These are phyloP conservation scores for Apogon hyalosoma DNA, from an alignment of 2,797 vertebrate species.

Conservation along the genomic window DNA sequence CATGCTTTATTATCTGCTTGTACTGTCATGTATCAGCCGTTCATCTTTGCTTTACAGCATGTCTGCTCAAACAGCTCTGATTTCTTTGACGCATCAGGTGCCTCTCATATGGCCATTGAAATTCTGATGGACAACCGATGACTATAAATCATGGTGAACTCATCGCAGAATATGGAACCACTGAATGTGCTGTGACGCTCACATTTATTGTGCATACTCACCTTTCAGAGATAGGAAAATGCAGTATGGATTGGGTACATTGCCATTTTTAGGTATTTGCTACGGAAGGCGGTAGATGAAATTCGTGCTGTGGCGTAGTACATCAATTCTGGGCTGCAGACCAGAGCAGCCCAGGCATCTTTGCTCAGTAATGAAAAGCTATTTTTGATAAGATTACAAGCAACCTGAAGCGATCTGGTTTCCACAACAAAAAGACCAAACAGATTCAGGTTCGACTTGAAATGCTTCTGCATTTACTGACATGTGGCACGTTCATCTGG, in stretches of 20 bases:
- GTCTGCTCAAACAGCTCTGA: constrained; percentile 38
- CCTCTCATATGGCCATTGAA: constrained; percentile 25
- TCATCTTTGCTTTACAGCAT: constrained; percentile 15
- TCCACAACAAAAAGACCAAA: constrained; percentile 33
- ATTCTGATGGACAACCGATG: constrained; percentile 34
- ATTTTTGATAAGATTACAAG: constrained; percentile 52
- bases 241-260: constrained; percentile 10
- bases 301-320: constrained; percentile 9
- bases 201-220: constrained; percentile 28
- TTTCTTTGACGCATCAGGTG: constrained; percentile 35
- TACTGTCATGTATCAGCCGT: constrained; percentile 13
- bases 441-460: constrained; percentile 32
- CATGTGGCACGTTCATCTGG: neutral
- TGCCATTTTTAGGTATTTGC: constrained; percentile 22
- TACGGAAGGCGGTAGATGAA: constrained; percentile 23
- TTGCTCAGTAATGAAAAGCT: constrained; percentile 54
- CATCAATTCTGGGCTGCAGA: constrained; percentile 37
- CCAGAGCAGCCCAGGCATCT: constrained; percentile 41
- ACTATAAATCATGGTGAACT: constrained; percentile 42
- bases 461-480: constrained; percentile 6
- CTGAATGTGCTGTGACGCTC: constrained; percentile 20
- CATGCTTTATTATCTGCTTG: constrained; percentile 1
- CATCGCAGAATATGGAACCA: constrained; percentile 23
- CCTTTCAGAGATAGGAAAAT: constrained; percentile 15
- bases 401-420: constrained; percentile 21